Evolutionary conservation across 1,140 invertebrate genomes (phyloP).

Genomic region (Epicauta chinensis): DNA sequence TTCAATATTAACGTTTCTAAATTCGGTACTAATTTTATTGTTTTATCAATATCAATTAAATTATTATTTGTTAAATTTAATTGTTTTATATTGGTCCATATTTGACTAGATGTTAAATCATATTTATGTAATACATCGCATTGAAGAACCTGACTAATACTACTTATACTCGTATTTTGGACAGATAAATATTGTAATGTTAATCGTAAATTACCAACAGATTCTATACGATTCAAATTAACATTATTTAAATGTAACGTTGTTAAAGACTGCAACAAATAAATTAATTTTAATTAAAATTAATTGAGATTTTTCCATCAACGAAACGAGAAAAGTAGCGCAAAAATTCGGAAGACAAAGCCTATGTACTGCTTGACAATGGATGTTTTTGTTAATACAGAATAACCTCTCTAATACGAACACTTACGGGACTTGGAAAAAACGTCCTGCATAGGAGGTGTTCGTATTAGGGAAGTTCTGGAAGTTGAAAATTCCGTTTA

Average conservation of each 20-base stretch:
- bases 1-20: slow-evolving; percentile 66
- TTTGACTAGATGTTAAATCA: slow-evolving; percentile 46
- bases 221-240: slow-evolving; percentile 31
- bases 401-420: too few relatives aligned
- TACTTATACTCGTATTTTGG: slow-evolving; percentile 53
- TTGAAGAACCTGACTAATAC: slow-evolving; percentile 64
- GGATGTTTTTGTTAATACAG: too few relatives aligned
- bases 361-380: too few relatives aligned
- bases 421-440: too few relatives aligned
- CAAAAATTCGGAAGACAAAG: too few relatives aligned
- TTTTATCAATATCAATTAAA: slow-evolving; percentile 70
- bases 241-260: slow-evolving; percentile 31
- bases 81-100: slow-evolving; percentile 60
- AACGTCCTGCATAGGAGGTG: too few relatives aligned
- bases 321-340: too few relatives aligned
- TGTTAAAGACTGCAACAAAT: slow-evolving; percentile 27
- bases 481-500: too few relatives aligned
- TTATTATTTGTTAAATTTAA: slow-evolving; percentile 76
- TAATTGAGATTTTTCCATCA: too few relatives aligned
- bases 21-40: slow-evolving; percentile 71
- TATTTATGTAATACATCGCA: slow-evolving; percentile 68
- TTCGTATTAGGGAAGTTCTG: too few relatives aligned
- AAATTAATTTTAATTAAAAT: slow-evolving; percentile 2
- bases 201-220: slow-evolving; percentile 57
- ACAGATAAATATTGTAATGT: slow-evolving; percentile 56